A percentile compares a stretch with the other conserved stretches of the same genome.
phyloP scores from a whole-genome alignment of 1,140 invertebrate species.

The Leptestheria dahalacensis region DNA sequence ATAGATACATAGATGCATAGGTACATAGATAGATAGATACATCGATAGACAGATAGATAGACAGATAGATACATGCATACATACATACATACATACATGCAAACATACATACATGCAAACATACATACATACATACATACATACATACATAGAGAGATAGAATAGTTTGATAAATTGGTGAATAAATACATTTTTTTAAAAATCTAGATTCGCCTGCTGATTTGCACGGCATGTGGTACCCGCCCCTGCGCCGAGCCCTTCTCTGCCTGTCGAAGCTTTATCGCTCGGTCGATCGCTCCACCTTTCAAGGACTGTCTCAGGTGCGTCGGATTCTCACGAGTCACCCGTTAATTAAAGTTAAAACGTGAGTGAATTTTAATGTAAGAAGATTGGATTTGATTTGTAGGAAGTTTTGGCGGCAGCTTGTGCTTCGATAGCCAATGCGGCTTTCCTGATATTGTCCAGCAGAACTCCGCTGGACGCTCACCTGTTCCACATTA shows the following conservation, averaged over 20 bases:
- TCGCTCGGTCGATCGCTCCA: slow-evolving; percentile 82
- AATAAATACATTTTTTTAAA: background rate
- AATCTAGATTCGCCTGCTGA: slow-evolving; percentile 64
- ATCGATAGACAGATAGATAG: no score
- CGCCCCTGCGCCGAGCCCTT: slow-evolving; percentile 82
- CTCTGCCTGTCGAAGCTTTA: slow-evolving; percentile 90
- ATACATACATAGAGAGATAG: no score
- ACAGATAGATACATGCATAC: no score
- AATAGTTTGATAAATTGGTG: background rate
- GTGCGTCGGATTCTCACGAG: no score
- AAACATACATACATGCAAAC: no score
- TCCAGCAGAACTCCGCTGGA: slow-evolving; percentile 48
- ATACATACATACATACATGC: no score
- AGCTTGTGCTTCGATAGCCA: slow-evolving; percentile 30
- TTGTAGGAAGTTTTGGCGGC: slow-evolving; percentile 14
- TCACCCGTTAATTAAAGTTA: no score
- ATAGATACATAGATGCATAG: no score
- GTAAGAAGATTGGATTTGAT: background rate
- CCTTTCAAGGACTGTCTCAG: slow-evolving; percentile 91
- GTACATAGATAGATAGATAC: no score
- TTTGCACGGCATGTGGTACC: slow-evolving; percentile 99
- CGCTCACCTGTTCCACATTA: slow-evolving; percentile 90
- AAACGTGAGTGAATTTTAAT: no score
- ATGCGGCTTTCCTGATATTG: slow-evolving; percentile 18
- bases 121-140: no score